Base-by-base conservation (phyloP, 2,888 invertebrate genomes). In the Oligia fasciuncula region DNA sequence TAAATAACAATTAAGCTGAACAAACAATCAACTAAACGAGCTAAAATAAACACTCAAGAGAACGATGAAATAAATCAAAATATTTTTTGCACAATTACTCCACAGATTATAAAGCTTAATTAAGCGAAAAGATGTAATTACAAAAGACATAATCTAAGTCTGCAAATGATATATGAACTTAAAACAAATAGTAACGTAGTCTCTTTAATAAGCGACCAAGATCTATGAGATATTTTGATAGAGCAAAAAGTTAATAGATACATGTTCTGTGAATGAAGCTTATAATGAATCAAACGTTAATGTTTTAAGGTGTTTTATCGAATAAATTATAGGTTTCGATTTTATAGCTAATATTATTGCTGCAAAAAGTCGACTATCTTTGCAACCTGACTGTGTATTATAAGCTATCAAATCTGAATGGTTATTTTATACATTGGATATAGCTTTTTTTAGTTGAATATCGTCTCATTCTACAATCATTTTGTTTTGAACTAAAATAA, bases 1-100 rank as follows among this genome's bases (percentile, higher is more conserved):
- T 85, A 88, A 88, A 88, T 84, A 76, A 81, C 79, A 87, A 88
- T 88, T 80, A 79, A 80, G 77, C 60, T 75, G 70, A 81, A 83
- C 72, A 83, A 82, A 81, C 77, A 79, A 79, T 76, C 79, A 72
- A 73, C 76, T 76, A 75, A 88, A 88, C 57, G 69, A 79, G 75
- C 65, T 63, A 63, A 67, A 80, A 73, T 72, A 85, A 66, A 77
- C 76, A 57, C 63, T 46, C 17, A 29, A 73, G 69, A 68, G 65
- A 73, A 67, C 60, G 43, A 79, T 29, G 23, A 72, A 66, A 87
- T 81, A 75, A 79, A 84, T 86, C 81, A 73, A 67, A 73, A 40
- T 62, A 80, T 80, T 88, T 87, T 88, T 87, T 87, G 79, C 80
- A 35, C 46, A 66, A 78, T 82, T 70, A 83, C 35, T 76, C 60